Conservation (phyloP, 2,113 vertebrate genomes). For the Megaleporinus macrocephalus region DNA sequence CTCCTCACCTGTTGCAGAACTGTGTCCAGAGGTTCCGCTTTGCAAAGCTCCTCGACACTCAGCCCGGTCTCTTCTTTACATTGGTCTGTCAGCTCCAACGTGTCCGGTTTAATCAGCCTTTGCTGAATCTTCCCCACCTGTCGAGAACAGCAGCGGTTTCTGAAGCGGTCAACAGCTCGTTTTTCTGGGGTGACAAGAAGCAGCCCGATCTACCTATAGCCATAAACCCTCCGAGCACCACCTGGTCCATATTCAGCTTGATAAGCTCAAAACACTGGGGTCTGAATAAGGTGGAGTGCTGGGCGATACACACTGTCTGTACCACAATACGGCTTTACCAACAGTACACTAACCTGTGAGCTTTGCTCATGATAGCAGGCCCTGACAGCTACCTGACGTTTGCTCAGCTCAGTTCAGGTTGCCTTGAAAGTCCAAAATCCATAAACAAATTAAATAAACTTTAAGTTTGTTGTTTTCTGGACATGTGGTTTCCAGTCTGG, state of each 20-base stretch:
- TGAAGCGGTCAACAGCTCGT: not conserved
- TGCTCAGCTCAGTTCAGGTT: too few relatives aligned
- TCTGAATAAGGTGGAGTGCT: not conserved
- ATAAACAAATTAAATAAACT: too few relatives aligned
- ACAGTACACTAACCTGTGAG: too few relatives aligned
- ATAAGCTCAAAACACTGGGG: not conserved
- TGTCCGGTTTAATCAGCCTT: conserved; percentile 89
- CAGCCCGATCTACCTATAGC: not conserved
- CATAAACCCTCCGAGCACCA: not conserved
- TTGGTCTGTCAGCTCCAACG: conserved; percentile 87
- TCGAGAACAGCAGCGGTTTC: conserved; percentile 54
- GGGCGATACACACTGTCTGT: not conserved
- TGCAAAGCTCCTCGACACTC: conserved; percentile 82
- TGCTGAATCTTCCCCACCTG: conserved; percentile 93
- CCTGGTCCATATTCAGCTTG: not conserved
- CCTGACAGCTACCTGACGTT: too few relatives aligned
- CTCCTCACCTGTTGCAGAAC: conserved; percentile 90
- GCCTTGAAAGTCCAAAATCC: too few relatives aligned
- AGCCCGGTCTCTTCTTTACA: conserved; percentile 88
- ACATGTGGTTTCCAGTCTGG: too few relatives aligned
- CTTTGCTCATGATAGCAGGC: too few relatives aligned
- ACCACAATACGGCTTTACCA: not conserved
- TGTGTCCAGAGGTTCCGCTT: conserved; percentile 89
- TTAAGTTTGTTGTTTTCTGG: too few relatives aligned
- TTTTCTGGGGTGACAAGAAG: conserved; percentile 3